phyloP scores from a whole-genome alignment of 2,113 vertebrate genomes.

The Neofelis nebulosa region DNA sequence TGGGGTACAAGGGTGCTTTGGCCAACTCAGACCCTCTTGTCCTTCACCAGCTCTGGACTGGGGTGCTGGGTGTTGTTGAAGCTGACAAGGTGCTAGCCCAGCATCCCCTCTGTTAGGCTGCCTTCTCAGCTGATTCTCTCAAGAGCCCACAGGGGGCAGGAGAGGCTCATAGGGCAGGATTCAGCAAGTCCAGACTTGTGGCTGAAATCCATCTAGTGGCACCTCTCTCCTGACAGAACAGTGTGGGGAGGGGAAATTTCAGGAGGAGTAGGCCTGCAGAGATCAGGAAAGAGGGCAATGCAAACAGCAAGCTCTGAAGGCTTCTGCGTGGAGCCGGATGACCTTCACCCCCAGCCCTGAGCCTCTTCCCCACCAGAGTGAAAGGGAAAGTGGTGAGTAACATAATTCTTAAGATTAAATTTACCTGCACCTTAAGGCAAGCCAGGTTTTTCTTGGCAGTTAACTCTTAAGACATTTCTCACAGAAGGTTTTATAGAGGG shows the following conservation, averaged over 20 bases:
- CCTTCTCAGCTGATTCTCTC: not conserved
- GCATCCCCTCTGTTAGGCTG: not conserved
- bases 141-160: not conserved
- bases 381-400: too few relatives aligned
- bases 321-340: accelerated
- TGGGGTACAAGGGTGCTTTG: not conserved
- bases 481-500: not conserved
- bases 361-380: not conserved
- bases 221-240: not conserved
- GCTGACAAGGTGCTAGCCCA: not conserved
- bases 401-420: not conserved
- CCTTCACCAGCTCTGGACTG: not conserved
- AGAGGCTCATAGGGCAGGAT: not conserved
- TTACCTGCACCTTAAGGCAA: not conserved
- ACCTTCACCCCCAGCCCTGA: not conserved
- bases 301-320: not conserved
- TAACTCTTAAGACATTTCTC: not conserved
- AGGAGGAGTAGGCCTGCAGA: not conserved
- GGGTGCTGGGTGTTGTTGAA: not conserved
- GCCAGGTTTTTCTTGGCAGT: not conserved
- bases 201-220: not conserved
- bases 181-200: not conserved
- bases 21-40: not conserved
- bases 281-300: not conserved
- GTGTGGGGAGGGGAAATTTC: too few relatives aligned